Percentiles rank a stretch among this genome's conserved stretches.
Evolutionary conservation across 2,888 invertebrate species (phyloP).

Genomic region (Kuschelorhynchus macadamiae): DNA sequence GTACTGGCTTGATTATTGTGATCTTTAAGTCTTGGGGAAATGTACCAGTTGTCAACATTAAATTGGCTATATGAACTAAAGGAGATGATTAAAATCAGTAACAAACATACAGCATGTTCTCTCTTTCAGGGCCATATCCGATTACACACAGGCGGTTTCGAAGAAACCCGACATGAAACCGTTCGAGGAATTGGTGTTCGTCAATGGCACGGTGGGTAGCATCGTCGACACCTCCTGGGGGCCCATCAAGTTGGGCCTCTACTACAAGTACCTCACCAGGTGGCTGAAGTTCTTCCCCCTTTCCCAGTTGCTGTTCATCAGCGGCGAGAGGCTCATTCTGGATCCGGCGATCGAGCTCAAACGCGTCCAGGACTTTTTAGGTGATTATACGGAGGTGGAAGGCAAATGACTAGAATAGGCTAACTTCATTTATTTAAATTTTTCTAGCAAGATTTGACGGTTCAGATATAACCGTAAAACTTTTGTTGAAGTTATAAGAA

Average conservation of each 20-base stretch:
- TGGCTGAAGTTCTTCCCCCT: constrained; percentile 90
- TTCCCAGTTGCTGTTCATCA: constrained; percentile 86
- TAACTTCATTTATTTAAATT: no score
- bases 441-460: no score
- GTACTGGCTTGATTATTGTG: no score
- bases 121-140: constrained; percentile 82
- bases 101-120: no score
- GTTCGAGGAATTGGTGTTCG: constrained; percentile 85
- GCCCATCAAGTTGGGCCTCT: constrained; percentile 79
- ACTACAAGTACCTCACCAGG: constrained; percentile 83
- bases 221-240: constrained; percentile 79
- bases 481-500: no score
- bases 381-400: no score
- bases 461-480: no score
- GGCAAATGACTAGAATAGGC: no score
- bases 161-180: constrained; percentile 82
- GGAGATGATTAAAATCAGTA: no score
- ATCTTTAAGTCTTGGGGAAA: no score
- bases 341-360: constrained; percentile 91
- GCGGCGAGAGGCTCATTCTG: constrained; percentile 87
- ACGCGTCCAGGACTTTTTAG: constrained; percentile 89
- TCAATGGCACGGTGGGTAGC: constrained; percentile 76
- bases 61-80: no score
- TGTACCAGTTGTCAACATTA: no score
- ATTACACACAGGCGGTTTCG: constrained; percentile 86